Base-by-base conservation (phyloP, 2,113 vertebrate genomes). In the Podarcis muralis region DNA sequence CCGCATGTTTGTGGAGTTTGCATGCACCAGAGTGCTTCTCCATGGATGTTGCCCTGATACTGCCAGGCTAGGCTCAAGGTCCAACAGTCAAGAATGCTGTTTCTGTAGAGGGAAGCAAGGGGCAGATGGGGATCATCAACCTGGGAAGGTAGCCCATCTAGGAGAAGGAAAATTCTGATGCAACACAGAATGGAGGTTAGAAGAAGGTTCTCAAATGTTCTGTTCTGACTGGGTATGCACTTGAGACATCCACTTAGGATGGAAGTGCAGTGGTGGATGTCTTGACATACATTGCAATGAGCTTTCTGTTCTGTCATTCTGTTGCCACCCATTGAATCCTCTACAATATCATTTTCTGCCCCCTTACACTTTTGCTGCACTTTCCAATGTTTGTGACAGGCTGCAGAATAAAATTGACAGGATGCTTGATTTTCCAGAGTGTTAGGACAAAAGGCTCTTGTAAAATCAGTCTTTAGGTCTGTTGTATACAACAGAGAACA, bases 211-310 rank as follows among this genome's bases (percentile, higher is more conserved):
- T 4, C 18, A 23, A 40, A 32, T 0, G 13, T 32, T 35, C 2
- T 8, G 18, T 43, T 53, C 23, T 1, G 1, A 20, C 20, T 53
- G 40, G 18, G 8, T 72, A 84, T 32, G 43, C n/a, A 57, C 3
- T 35, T 72, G 43, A 84, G 68, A 84, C 9, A 72, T 32, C 18
- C 25, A 83, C 37, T 40, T 69, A 37, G 37, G 16, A 15, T 62
- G 68, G 2, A 0, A 48, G 65, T 6, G 78, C 53, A 62, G 16
- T 76, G 59, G 23, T 76, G 89, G 88, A 83, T 89, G 12, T 48
- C 59, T 91, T 5, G 75, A 86, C 85, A 86, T 81, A 62, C 71
- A 83, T 91, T 93, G 77, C 92, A 91, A 76, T 62, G n/a, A 68
- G 88, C 65, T 92, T 95, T 85, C 62, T 79, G 15, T 25, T 91